phyloP scores from a whole-genome alignment of 1,140 invertebrate species.

The Papilio xuthus region DNA sequence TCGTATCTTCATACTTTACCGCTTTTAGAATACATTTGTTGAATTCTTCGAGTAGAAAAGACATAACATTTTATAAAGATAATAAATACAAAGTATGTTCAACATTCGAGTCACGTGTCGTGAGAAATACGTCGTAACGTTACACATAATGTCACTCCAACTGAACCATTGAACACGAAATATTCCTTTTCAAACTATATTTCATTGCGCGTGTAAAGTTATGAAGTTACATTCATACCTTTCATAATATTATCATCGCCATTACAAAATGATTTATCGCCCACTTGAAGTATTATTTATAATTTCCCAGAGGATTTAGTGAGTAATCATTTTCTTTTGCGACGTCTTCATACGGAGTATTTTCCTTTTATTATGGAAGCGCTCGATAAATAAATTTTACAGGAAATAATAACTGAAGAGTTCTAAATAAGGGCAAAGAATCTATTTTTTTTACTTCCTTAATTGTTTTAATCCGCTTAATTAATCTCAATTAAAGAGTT shows the following conservation, averaged over 20 bases:
- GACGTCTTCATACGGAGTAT: not conserved
- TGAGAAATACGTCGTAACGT: conserved; percentile 1
- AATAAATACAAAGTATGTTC: conserved; percentile 3
- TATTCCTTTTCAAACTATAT: conserved; percentile 3
- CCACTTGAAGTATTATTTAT: not conserved
- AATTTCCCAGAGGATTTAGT: conserved; percentile 19
- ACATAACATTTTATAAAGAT: not conserved
- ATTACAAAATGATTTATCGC: not conserved
- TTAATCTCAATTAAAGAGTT: not conserved
- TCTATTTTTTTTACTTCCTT: not conserved
- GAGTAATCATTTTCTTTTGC: conserved; percentile 7
- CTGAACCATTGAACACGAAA: conserved; percentile 5
- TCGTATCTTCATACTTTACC: not conserved
- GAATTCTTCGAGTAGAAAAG: not conserved
- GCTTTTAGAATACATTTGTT: conserved; percentile 7
- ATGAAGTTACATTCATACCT: not conserved
- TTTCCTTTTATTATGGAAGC: not conserved
- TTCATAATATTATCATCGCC: not conserved
- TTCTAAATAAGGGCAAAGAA: not conserved
- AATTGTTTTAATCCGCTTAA: not conserved
- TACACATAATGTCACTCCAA: not conserved
- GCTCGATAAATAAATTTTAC: not conserved
- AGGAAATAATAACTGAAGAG: not conserved
- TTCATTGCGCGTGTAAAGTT: not conserved
- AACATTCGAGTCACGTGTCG: conserved; percentile 9